Conservation (phyloP, 2,888 invertebrate species). For the Frankliniella fusca region DNA sequence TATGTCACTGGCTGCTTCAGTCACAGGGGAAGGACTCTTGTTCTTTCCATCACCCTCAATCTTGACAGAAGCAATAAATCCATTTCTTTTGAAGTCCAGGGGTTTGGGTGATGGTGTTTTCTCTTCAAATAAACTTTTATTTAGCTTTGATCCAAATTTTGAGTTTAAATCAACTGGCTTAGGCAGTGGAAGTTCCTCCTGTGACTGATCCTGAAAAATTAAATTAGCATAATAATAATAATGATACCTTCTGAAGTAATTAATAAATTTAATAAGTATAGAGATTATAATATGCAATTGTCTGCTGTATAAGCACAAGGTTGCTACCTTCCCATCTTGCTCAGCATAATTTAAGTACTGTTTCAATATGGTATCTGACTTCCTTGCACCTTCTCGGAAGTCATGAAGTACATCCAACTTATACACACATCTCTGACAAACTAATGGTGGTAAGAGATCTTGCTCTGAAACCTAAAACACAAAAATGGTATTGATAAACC, state of each 20-base stretch:
- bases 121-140: conserved; percentile 6
- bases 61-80: not conserved
- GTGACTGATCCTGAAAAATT: not conserved
- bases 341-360: conserved; percentile 70
- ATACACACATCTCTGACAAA: conserved; percentile 71
- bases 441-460: conserved; percentile 71
- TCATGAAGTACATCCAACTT: conserved; percentile 72
- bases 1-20: not conserved
- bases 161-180: not conserved
- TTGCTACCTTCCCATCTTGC: conserved; percentile 47
- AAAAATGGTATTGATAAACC: conserved; percentile 37
- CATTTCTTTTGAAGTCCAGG: not conserved
- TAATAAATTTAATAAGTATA: too few species aligned
- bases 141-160: not conserved
- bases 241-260: too few species aligned
- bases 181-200: not conserved
- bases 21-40: not conserved
- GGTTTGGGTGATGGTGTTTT: not conserved
- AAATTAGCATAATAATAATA: not conserved
- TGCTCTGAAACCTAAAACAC: conserved; percentile 65
- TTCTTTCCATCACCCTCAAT: not conserved
- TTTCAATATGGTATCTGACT: conserved; percentile 69
- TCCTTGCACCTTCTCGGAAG: conserved; percentile 70
- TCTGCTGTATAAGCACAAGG: not conserved
- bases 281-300: too few species aligned